Conservation (phyloP, 2,888 invertebrate genomes). For the Crocallis elinguaria region DNA sequence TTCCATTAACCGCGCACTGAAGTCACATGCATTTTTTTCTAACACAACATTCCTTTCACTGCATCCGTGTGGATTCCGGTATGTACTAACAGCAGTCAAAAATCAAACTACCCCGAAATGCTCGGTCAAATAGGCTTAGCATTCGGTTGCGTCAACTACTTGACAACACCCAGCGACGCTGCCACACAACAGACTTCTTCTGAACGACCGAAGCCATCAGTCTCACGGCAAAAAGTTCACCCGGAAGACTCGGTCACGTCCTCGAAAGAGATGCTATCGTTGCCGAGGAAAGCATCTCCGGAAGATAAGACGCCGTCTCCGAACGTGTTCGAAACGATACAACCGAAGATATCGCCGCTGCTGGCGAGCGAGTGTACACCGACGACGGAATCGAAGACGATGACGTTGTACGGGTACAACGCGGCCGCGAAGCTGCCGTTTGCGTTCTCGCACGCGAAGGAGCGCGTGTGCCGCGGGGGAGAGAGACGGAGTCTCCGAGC, state of each 20-base stretch:
- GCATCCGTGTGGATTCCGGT: constrained; percentile 59
- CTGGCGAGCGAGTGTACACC: constrained; percentile 70
- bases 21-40: constrained; percentile 43
- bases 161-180: constrained; percentile 66
- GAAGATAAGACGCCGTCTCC: constrained; percentile 74
- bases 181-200: constrained; percentile 35
- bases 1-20: constrained; percentile 30
- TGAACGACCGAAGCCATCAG: constrained; percentile 47
- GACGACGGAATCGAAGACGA: constrained; percentile 70
- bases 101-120: constrained; percentile 83
- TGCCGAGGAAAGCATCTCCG: constrained; percentile 65
- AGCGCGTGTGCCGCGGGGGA: constrained; percentile 47
- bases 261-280: constrained; percentile 58
- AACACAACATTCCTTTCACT: constrained; percentile 60
- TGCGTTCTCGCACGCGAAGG: constrained; percentile 75
- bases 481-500: constrained; percentile 62
- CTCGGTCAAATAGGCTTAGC: constrained; percentile 81
- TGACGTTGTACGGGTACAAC: constrained; percentile 82
- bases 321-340: constrained; percentile 60
- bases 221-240: constrained; percentile 71
- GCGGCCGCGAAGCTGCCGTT: constrained; percentile 80
- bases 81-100: constrained; percentile 76
- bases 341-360: constrained; percentile 78
- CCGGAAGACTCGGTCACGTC: constrained; percentile 73
- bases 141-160: constrained; percentile 81